A percentile compares a stretch with the other conserved stretches of the same genome.
Conservation (phyloP, 2,113 vertebrate species). For the Carassius carassius region DNA sequence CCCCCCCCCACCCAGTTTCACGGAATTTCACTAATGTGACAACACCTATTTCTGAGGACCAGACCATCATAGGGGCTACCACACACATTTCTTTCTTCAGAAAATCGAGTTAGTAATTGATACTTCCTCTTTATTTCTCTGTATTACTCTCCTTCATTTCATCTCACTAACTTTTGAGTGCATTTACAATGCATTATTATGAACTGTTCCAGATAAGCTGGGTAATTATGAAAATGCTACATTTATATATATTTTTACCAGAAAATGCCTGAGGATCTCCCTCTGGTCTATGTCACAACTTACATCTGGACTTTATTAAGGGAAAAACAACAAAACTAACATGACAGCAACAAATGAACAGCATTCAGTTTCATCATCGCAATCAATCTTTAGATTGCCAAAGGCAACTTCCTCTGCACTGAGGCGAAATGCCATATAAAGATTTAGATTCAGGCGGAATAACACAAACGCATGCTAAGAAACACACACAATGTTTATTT, state of each 20-base stretch:
- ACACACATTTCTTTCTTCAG: not conserved
- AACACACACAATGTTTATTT: constrained; percentile 31
- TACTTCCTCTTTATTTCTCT: not conserved
- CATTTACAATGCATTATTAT: not conserved
- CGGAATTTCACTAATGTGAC: not conserved
- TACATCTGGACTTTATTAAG: not conserved
- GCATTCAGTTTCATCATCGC: not conserved
- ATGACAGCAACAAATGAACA: constrained; percentile 19
- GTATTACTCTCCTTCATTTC: not conserved
- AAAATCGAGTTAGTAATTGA: not conserved
- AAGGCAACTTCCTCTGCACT: constrained; percentile 22
- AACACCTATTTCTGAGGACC: not conserved
- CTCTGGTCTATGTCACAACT: not conserved
- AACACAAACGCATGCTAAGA: constrained; percentile 46
- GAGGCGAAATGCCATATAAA: constrained; percentile 24
- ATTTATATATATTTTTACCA: not conserved
- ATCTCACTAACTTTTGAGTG: not conserved
- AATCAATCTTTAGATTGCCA: not conserved
- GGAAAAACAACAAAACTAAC: not conserved
- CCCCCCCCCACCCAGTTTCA: no score
- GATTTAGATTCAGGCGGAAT: not conserved
- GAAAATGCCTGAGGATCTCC: constrained; percentile 2
- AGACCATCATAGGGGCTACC: not conserved
- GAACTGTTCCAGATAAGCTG: not conserved
- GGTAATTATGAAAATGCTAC: not conserved